A percentile compares a stretch with the other conserved stretches of the same genome.
These are phyloP conservation scores for Synchiropus splendidus DNA, from an alignment of 2,113 vertebrate genomes.

Conservation along the genomic window DNA sequence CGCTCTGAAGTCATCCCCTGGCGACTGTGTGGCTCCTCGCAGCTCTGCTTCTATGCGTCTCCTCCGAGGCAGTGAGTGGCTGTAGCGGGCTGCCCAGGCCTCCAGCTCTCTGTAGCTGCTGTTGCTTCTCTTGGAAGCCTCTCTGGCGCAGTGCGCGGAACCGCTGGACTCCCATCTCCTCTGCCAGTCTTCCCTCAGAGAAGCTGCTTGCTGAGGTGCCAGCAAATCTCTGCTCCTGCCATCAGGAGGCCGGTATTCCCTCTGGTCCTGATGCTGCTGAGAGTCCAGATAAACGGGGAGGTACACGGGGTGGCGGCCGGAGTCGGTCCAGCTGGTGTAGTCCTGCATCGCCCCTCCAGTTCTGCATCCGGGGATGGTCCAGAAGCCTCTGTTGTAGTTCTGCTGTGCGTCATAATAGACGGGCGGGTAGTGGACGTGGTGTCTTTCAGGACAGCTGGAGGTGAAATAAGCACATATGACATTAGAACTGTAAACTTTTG, in stretches of 20 bases:
- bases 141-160: conserved; percentile 35
- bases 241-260: conserved; percentile 30
- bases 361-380: conserved; percentile 47
- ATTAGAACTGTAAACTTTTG: not conserved
- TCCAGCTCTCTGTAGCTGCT: conserved; percentile 57
- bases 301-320: conserved; percentile 20
- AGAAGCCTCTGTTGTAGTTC: conserved; percentile 32
- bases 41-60: conserved; percentile 44
- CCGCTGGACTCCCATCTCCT: conserved; percentile 42
- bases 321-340: conserved; percentile 42
- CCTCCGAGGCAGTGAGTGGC: conserved; percentile 58
- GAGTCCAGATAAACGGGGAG: conserved; percentile 39
- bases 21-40: conserved; percentile 24
- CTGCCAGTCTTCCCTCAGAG: conserved; percentile 41
- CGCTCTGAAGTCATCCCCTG: conserved; percentile 17
- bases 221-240: conserved; percentile 19
- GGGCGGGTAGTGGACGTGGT: conserved; percentile 39
- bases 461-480: conserved; percentile 14
- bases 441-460: conserved; percentile 46
- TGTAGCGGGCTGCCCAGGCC: conserved; percentile 58
- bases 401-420: conserved; percentile 31
- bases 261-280: conserved; percentile 25
- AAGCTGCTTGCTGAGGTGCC: conserved; percentile 39
- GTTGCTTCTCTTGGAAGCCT: conserved; percentile 37
- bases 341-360: conserved; percentile 33